Base-by-base conservation (phyloP, 2,888 invertebrate species). In the Rhodophaea formosa region DNA sequence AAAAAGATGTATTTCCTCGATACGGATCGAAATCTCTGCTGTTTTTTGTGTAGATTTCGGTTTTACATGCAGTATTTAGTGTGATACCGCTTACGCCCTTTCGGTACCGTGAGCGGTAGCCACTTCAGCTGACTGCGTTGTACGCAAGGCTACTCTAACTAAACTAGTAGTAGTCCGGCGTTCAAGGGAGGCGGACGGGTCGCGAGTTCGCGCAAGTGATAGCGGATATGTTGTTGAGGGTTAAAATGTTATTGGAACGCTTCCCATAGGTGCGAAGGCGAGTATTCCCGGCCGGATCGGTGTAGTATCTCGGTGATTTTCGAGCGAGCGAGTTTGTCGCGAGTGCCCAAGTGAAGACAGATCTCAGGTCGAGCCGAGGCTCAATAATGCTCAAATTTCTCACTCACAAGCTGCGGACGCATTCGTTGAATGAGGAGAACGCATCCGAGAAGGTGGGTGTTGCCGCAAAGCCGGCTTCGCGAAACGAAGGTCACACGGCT, bases 361-460 rank as follows among this genome's bases (percentile, higher is more conserved):
- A 73, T 79, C 83, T 71, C 82, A 79, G 79, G 74, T 79, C 82
- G 87, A 79, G 84, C 82, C 83, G 88, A 80, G 68, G 73, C 77
- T 73, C 92, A 93, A 95, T 94, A 93, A 96, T 96, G 96, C 95
- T 96, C 92, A 96, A 95, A 92, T 96, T 95, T 92, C 93, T 96
- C 83, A 96, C 96, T 77, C 95, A 96, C 91, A 96, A 96, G 93
- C 93, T 96, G 88, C 94, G 95, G 92, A 95, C 95, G 86, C 96
- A 96, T 91, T 95, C 96, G 86, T 93, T 96, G 91, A 96, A 95
- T 93, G 96, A 96, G 93, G 95, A 95, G 88, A 93, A 93, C 92
- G 93, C 93, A 86, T 92, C 93, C 80, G 94, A 94, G 90, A 95
- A 95, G 95, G 95, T 95, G 92, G 91, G 93, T 92, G 89, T 82